Conservation (phyloP, 37 sponge, comb jelly and placozoan species). For the Axinella damicornis region DNA sequence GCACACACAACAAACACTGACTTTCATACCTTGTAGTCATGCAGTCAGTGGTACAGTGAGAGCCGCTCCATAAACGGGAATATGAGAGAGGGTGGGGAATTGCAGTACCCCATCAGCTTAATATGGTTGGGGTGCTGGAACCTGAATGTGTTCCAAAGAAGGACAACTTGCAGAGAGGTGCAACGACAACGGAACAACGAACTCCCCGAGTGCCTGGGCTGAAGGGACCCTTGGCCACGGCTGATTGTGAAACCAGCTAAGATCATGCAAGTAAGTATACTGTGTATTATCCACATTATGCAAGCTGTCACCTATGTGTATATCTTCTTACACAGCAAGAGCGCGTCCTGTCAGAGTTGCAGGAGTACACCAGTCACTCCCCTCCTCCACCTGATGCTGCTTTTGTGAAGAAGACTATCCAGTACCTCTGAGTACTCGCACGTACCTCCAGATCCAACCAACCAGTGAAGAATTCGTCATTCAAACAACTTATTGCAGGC, state of each 20-base stretch:
- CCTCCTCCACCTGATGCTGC: conserved; percentile 17
- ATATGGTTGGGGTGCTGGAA: too few relatives aligned
- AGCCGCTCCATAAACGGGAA: too few relatives aligned
- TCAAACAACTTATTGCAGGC: conserved; percentile 21
- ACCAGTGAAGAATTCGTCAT: conserved; percentile 23
- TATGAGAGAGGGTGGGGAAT: too few relatives aligned
- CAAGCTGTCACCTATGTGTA: background rate
- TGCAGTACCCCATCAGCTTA: too few relatives aligned
- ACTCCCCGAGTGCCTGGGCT: conserved; percentile 41
- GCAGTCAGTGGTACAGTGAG: too few relatives aligned
- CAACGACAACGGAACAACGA: too few relatives aligned
- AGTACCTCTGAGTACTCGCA: conserved; percentile 29
- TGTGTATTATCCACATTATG: background rate
- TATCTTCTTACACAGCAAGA: conserved; percentile 17
- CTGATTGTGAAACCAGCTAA: conserved; percentile 46
- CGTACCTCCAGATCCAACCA: too few relatives aligned
- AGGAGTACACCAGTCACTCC: conserved; percentile 1
- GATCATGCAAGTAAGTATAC: conserved; percentile 41
- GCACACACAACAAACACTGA: too few relatives aligned
- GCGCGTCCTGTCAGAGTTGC: conserved; percentile 37
- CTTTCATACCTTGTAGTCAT: too few relatives aligned
- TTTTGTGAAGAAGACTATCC: background rate
- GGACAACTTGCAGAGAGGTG: too few relatives aligned
- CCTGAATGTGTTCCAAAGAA: too few relatives aligned
- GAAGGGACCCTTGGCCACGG: conserved; percentile 40